Conservation (phyloP, 1,140 invertebrate genomes). For the Spodoptera frugiperda region DNA sequence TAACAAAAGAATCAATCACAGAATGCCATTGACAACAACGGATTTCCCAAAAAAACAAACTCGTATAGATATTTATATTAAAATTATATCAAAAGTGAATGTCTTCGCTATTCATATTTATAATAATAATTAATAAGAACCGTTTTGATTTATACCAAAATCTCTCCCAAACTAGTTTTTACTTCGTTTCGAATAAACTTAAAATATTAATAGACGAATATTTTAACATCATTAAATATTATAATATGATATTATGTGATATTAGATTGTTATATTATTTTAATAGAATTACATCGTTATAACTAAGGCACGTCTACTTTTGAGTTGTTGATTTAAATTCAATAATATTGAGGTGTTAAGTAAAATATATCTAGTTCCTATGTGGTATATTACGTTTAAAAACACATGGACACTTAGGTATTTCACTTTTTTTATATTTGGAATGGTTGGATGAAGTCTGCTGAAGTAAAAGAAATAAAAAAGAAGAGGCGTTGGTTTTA, state of each 20-base stretch:
- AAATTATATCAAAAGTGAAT: constrained; percentile 41
- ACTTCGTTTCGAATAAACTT: constrained; percentile 37
- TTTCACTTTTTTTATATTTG: no score
- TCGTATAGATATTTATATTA: constrained; percentile 33
- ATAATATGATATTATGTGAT: background rate
- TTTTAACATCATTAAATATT: constrained; percentile 12
- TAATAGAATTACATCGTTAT: constrained; percentile 10
- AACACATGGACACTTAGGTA: no score
- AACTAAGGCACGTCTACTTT: constrained; percentile 23
- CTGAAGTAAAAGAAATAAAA: no score
- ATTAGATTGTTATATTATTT: constrained; percentile 17
- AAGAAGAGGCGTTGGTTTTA: no score
- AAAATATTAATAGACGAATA: constrained; percentile 11
- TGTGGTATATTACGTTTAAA: background rate
- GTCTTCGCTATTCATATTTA: constrained; percentile 15
- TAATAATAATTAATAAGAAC: constrained; percentile 15
- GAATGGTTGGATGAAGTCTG: no score
- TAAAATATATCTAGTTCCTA: background rate
- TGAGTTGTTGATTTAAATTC: background rate
- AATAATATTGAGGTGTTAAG: no score
- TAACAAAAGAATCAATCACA: background rate
- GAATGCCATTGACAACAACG: background rate
- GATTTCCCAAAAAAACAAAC: constrained; percentile 19
- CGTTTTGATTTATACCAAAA: constrained; percentile 16
- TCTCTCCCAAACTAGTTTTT: constrained; percentile 4